Evolutionary conservation across 2,797 vertebrate genomes (phyloP).

Genomic region (Anas capensis): DNA sequence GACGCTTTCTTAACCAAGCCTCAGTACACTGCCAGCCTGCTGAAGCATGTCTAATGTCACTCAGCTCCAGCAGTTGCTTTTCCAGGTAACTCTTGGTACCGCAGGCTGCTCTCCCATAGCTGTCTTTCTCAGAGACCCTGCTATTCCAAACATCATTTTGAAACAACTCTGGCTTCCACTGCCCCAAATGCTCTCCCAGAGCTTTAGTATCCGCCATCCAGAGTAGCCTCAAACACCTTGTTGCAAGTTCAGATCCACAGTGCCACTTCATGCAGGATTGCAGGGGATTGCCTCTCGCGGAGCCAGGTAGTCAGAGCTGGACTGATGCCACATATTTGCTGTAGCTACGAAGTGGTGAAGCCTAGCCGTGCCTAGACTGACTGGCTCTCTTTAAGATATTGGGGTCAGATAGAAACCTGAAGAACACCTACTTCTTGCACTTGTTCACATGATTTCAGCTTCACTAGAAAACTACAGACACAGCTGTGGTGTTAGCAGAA

Average conservation of each 20-base stretch:
- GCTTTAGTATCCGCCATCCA: neutral
- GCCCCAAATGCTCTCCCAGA: neutral
- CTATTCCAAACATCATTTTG: neutral
- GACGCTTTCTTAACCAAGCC: neutral
- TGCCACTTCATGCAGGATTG: neutral
- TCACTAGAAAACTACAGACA: neutral
- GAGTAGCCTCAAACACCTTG: neutral
- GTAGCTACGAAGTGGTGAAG: neutral
- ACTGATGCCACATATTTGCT: neutral
- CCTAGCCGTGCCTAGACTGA: neutral
- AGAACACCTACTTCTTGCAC: neutral
- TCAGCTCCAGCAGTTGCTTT: neutral
- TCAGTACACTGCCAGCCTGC: too few relatives aligned
- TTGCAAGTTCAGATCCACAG: neutral
- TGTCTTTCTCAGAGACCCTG: neutral
- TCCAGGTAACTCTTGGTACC: neutral
- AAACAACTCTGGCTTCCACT: neutral
- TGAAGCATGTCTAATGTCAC: neutral
- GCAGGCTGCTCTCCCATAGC: neutral
- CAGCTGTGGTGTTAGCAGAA: neutral
- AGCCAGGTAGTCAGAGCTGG: neutral
- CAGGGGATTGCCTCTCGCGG: neutral
- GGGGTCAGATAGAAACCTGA: neutral
- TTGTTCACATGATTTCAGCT: neutral
- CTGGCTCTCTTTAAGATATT: neutral